Evolutionary conservation across 2,888 invertebrate species (phyloP), one percentile per base, ranked within the genome.

Genomic region (Campopleginae sp.): DNA sequence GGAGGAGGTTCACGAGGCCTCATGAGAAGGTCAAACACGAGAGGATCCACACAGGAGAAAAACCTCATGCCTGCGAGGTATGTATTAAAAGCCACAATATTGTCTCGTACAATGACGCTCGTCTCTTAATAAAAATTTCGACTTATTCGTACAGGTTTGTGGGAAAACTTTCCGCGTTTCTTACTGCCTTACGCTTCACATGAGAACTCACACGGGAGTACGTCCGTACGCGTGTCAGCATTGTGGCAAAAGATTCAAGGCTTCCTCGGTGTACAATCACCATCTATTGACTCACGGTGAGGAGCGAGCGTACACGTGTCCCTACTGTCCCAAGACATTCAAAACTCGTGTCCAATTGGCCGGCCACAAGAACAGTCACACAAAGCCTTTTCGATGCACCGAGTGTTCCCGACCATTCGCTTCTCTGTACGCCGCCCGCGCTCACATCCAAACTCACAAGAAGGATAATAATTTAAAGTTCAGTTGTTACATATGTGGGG

Each of bases 1-100:
- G 95, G 0, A 95, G 96, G 78, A 94, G 96, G 85, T 97, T 97
- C 89, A 94, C 95, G 2, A 94, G 97, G 61, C 97, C 97, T 0
- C 97, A 97, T 89, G 97, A 97, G 89, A 97, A 97, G 93, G 97
- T 97, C 0, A 97, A 97, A 92, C 97, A 97, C 89, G 97, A 97
- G 93, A 94, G 97, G n/a, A 96, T 97, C 90, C 97, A 97, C 89
- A 97, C 97, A 0, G 96, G 96, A 91, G 97, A 97, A 90, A 97
- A 97, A 89, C 97, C 97, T 0, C 96, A 97, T 90, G 94, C 95
- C 78, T 97, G 97, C 89, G 96, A 96, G 92, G 93, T 93, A 87
- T 12, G 76, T 79, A 68, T 38, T 19, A 48, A 38, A 4, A 33
- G 42, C 12, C 2, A 46, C 2, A 70, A 65, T 58, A 27, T 58